Evolutionary conservation across 92 coral and sea anemone species (phyloP), one percentile per base, ranked within the genome.

Genomic region (Porites rus): DNA sequence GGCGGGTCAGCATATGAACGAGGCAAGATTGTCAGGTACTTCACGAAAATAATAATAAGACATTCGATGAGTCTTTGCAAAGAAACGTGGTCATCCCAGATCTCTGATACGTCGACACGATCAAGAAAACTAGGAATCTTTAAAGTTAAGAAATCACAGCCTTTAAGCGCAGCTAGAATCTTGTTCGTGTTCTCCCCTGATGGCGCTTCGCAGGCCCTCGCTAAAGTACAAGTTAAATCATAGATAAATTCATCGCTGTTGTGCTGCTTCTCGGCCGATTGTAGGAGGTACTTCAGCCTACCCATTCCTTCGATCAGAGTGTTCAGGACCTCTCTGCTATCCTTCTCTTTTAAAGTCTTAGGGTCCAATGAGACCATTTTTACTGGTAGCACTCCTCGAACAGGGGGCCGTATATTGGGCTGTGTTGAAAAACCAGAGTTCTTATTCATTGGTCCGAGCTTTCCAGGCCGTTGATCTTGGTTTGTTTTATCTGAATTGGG

Each of bases 1-100:
- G 94, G 94, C 5, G 81, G 14, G 66, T 88, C 94, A 11, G 74
- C 86, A 76, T 74, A 92, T 6, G 92, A 89, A 56, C 90, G 88
- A 0, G 92, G 94, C 13, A 92, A 67, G 70, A 62, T 84, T 22
- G 84, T 81, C 64, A 92, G 69, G 74, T 89, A 92, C 74, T 67
- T 70, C 64, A 4, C 31, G 69, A 84, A 92, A 12, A 92, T 24
- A 22, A 7, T 20, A 28, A 88, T 69, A 62, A 89, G 54, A 18
- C 83, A 78, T 19, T 25, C 11, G 56, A 92, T 51, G 25, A 83
- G 22, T 8, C 13, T 58, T 65, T 4, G 38, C 20, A 19, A 38
- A 51, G 66, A 68, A 22, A 12, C 64, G 10, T 67, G 12, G 10
- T 66, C 54, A 8, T 68, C 28, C 54, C 22, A 52, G 7, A 16